Percentiles rank a stretch among this genome's conserved stretches.
Evolutionary conservation across 2,888 invertebrate species (phyloP).

Genomic region (Drosophila bunnanda): DNA sequence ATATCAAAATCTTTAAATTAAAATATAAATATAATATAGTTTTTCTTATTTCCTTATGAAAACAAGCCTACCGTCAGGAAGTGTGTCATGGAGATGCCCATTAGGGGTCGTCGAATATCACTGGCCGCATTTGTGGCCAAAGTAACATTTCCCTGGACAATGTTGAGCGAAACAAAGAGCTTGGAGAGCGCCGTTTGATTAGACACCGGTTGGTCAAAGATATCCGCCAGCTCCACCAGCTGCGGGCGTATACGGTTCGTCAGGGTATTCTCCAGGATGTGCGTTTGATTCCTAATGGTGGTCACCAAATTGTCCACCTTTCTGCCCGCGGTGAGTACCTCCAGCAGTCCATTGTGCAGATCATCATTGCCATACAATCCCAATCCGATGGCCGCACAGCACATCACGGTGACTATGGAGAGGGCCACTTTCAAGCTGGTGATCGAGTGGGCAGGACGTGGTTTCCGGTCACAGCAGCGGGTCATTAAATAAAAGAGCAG

Average conservation of each 20-base stretch:
- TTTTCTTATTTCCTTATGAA: background rate
- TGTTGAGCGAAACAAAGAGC: conserved; percentile 89
- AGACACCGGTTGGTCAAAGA: conserved; percentile 90
- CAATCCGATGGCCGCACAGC: conserved; percentile 95
- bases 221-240: conserved; percentile 90
- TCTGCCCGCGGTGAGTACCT: conserved; percentile 91
- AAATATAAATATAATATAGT: background rate
- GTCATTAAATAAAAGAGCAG: conserved; percentile 96
- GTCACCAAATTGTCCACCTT: conserved; percentile 92
- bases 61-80: conserved; percentile 84
- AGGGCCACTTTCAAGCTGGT: conserved; percentile 93
- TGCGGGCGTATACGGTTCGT: conserved; percentile 89
- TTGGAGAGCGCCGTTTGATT: conserved; percentile 91
- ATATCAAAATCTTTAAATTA: background rate
- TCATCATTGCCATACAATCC: conserved; percentile 97
- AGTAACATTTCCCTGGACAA: conserved; percentile 90
- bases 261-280: conserved; percentile 90
- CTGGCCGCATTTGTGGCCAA: conserved; percentile 91
- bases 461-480: conserved; percentile 97
- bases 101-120: conserved; percentile 90
- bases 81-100: conserved; percentile 89
- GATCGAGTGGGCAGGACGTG: conserved; percentile 94
- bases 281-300: conserved; percentile 93
- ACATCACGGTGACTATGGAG: conserved; percentile 93
- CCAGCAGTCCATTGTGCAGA: conserved; percentile 94